phyloP scores from a whole-genome alignment of 64 coral and sea anemone species.

The Dendrophyllia cribrosa region DNA sequence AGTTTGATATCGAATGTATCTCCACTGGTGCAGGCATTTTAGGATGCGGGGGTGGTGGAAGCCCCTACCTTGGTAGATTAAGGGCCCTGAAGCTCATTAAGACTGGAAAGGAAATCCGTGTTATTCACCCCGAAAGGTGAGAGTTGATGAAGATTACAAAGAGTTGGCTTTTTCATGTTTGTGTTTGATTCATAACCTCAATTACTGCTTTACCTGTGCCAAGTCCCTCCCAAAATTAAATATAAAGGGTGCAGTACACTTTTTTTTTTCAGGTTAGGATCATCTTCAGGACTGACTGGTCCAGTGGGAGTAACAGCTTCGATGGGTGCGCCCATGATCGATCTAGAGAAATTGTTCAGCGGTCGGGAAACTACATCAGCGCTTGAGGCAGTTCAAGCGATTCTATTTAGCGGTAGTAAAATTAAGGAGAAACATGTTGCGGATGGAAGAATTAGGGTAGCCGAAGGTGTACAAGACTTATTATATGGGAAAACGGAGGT shows the following conservation, averaged over 20 bases:
- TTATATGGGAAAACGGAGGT: slow-evolving; percentile 10
- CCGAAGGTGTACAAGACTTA: background rate
- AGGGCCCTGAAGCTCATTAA: slow-evolving; percentile 37
- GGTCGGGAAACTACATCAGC: slow-evolving; percentile 51
- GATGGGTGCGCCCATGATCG: slow-evolving; percentile 94
- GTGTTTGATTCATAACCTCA: background rate
- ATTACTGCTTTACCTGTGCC: too few relatives aligned
- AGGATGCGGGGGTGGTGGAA: slow-evolving; percentile 92
- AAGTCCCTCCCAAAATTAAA: too few relatives aligned
- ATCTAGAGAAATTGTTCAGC: slow-evolving; percentile 67
- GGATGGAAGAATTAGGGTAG: slow-evolving; percentile 7
- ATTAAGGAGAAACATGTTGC: background rate
- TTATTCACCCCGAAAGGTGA: slow-evolving; percentile 86
- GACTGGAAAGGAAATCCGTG: slow-evolving; percentile 75
- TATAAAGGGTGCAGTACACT: too few relatives aligned
- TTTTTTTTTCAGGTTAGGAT: slow-evolving; percentile 47
- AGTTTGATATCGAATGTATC: slow-evolving; percentile 92
- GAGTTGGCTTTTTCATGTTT: background rate
- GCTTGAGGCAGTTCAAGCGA: slow-evolving; percentile 25
- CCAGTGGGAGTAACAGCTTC: slow-evolving; percentile 64
- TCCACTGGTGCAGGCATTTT: slow-evolving; percentile 89
- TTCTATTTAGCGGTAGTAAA: slow-evolving; percentile 19
- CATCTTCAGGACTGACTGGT: slow-evolving; percentile 53
- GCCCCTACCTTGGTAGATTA: slow-evolving; percentile 77
- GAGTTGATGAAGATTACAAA: background rate